Percentiles rank a stretch among this genome's conserved stretches.
These are phyloP conservation scores for Petrosia ficiformis DNA, from an alignment of 37 sponge, comb jelly and placozoan genomes.

Conservation along the genomic window DNA sequence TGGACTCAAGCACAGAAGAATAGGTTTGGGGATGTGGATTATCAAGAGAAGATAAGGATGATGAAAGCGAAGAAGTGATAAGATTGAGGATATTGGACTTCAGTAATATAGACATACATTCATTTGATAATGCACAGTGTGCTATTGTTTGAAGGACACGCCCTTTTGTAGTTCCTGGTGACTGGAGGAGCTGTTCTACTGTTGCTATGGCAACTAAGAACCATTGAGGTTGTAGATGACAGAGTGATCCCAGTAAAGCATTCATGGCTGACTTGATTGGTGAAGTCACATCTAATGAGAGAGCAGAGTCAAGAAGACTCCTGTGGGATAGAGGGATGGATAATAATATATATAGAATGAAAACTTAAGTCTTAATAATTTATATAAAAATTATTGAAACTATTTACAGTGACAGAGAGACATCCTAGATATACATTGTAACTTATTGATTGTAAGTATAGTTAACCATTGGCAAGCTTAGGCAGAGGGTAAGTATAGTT, in stretches of 20 bases:
- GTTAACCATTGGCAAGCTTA: too few relatives aligned
- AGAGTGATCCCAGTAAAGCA: conserved; percentile 59
- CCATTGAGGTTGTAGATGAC: conserved; percentile 4
- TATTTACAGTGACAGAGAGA: too few relatives aligned
- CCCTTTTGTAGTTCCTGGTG: not conserved
- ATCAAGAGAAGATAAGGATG: not conserved
- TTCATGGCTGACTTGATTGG: conserved; percentile 30
- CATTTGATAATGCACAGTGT: conserved; percentile 26
- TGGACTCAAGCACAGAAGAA: not conserved
- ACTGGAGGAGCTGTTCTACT: not conserved
- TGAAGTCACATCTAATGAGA: conserved; percentile 2
- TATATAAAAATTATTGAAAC: too few relatives aligned
- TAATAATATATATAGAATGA: conserved; percentile 28
- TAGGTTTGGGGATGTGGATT: not conserved
- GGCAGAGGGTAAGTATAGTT: too few relatives aligned
- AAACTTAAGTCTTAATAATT: too few relatives aligned
- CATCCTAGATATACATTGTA: too few relatives aligned
- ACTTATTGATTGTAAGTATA: too few relatives aligned
- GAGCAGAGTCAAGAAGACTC: not conserved
- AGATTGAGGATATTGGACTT: conserved; percentile 7
- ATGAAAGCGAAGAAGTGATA: conserved; percentile 16
- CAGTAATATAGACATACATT: conserved; percentile 23
- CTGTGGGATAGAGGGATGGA: too few relatives aligned
- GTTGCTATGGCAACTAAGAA: conserved; percentile 24
- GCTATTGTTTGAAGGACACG: conserved; percentile 53